phyloP scores from a whole-genome alignment of 2,113 vertebrate species.

The Paradoxurus hermaphroditus region DNA sequence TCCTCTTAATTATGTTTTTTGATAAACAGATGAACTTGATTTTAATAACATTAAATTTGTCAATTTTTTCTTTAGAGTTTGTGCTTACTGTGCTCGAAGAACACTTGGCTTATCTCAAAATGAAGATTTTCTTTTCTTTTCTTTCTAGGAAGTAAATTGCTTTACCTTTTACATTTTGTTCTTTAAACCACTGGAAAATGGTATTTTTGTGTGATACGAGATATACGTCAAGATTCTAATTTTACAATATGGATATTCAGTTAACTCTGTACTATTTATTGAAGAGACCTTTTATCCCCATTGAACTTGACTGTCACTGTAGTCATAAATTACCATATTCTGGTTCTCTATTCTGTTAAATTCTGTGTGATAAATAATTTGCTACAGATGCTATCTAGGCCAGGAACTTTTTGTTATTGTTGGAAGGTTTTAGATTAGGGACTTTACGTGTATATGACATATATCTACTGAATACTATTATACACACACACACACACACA shows the following conservation, averaged over 20 bases:
- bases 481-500: not conserved
- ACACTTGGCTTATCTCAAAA: not conserved
- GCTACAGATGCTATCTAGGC: not conserved
- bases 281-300: not conserved
- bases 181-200: not conserved
- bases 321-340: not conserved
- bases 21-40: not conserved
- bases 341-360: not conserved
- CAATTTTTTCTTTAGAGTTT: not conserved
- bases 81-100: not conserved
- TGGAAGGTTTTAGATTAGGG: not conserved
- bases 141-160: not conserved
- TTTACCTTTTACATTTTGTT: not conserved
- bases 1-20: not conserved
- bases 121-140: not conserved
- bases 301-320: not conserved
- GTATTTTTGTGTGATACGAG: not conserved
- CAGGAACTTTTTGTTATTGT: not conserved
- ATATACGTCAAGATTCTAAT: not conserved
- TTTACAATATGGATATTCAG: not conserved
- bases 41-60: not conserved
- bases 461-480: not conserved
- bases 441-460: not conserved
- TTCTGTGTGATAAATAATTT: not conserved
- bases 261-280: not conserved